phyloP scores from a whole-genome alignment of 1,140 invertebrate genomes.

The Aphaenogaster rudis region DNA sequence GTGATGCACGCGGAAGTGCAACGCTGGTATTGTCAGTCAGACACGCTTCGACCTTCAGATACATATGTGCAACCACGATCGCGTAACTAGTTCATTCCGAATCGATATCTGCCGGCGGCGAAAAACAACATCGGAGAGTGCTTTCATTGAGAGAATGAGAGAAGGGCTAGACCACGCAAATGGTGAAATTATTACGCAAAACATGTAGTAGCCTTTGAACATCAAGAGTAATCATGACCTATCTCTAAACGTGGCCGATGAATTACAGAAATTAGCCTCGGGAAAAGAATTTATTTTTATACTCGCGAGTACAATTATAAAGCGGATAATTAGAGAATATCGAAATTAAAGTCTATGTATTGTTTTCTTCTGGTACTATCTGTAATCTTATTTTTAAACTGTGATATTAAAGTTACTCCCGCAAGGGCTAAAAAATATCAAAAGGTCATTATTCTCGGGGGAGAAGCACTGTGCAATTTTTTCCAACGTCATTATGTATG shows the following conservation, averaged over 20 bases:
- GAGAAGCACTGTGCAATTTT: neutral
- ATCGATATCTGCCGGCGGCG: slow-evolving; percentile 6
- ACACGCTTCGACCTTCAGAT: slow-evolving; percentile 19
- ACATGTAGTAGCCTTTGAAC: neutral
- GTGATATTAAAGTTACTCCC: neutral
- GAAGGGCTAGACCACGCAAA: neutral
- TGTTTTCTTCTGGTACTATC: neutral
- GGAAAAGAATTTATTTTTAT: neutral
- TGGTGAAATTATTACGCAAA: neutral
- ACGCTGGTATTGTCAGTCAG: slow-evolving; percentile 29
- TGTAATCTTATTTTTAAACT: neutral
- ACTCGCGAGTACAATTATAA: neutral
- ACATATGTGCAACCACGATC: neutral
- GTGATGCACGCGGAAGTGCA: slow-evolving; percentile 31
- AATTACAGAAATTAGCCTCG: neutral
- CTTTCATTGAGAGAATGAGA: neutral
- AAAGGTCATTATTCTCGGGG: neutral
- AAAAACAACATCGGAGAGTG: neutral
- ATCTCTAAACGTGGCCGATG: neutral
- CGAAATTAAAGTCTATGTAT: slow-evolving; percentile 1
- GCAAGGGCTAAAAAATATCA: neutral
- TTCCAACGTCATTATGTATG: neutral
- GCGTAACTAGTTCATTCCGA: slow-evolving; percentile 2
- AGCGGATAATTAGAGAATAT: neutral
- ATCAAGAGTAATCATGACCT: neutral